Evolutionary conservation across 2,797 vertebrate genomes (phyloP).

Genomic region (Cirrhinus molitorella): DNA sequence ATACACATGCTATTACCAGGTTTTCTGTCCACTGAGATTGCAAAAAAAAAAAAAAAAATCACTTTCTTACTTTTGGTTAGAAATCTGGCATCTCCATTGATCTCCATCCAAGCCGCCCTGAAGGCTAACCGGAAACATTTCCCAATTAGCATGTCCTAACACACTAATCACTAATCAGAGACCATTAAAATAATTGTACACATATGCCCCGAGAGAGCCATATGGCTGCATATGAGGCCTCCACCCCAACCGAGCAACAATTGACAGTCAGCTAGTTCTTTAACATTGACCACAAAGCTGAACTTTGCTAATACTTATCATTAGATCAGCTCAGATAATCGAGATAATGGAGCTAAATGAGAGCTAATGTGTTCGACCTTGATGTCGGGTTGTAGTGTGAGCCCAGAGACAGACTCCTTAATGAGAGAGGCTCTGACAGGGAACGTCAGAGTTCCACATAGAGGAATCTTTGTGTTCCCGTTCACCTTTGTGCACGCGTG

Average conservation of each 20-base stretch:
- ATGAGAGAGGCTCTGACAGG: conserved; percentile 46
- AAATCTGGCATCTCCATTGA: conserved; percentile 23
- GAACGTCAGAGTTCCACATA: conserved; percentile 36
- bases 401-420: conserved; percentile 41
- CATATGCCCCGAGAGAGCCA: conserved; percentile 38
- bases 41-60: neutral
- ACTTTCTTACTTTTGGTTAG: neutral
- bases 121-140: conserved; percentile 19
- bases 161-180: conserved; percentile 38
- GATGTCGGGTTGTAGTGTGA: conserved; percentile 40
- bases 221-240: conserved; percentile 8
- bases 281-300: conserved; percentile 38
- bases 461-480: conserved; percentile 39
- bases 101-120: neutral
- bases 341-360: conserved; percentile 46
- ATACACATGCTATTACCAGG: neutral
- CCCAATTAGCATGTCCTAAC: conserved; percentile 17
- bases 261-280: conserved; percentile 23
- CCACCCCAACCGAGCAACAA: neutral
- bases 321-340: conserved; percentile 49
- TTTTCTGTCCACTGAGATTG: neutral
- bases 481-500: conserved; percentile 31
- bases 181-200: conserved; percentile 39
- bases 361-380: conserved; percentile 56
- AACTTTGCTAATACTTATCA: conserved; percentile 51